These are phyloP conservation scores for Pollenia amentaria DNA, from an alignment of 2,888 invertebrate genomes.

Conservation along the genomic window DNA sequence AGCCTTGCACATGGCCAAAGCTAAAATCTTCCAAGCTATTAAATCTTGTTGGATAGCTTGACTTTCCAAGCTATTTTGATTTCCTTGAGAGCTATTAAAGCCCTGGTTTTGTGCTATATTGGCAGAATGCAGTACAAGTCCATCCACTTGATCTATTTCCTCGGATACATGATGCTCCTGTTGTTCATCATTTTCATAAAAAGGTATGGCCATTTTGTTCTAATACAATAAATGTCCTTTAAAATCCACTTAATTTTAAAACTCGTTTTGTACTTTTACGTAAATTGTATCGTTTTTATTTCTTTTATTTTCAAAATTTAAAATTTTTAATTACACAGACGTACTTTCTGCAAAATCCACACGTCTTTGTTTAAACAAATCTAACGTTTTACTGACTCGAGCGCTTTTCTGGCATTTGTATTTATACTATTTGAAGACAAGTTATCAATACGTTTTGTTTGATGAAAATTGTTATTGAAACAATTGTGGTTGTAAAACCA, in stretches of 20 bases:
- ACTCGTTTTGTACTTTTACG: constrained; percentile 66
- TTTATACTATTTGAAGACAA: constrained; percentile 66
- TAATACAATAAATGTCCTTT: constrained; percentile 19
- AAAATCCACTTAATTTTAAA: constrained; percentile 14
- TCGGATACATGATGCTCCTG: constrained; percentile 60
- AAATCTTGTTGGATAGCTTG: constrained; percentile 75
- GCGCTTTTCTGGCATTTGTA: constrained; percentile 35
- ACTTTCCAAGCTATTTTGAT: background rate
- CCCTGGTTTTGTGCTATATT: background rate
- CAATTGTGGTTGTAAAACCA: constrained; percentile 72
- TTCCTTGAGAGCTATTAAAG: background rate
- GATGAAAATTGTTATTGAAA: constrained; percentile 70
- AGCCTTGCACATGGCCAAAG: constrained; percentile 82
- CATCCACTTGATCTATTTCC: constrained; percentile 80
- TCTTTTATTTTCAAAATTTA: constrained; percentile 27
- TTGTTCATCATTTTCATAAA: constrained; percentile 79
- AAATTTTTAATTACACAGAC: constrained; percentile 20
- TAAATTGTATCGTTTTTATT: constrained; percentile 61
- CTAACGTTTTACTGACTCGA: constrained; percentile 61
- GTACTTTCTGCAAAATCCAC: background rate
- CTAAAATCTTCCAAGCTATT: constrained; percentile 82
- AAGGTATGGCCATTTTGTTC: constrained; percentile 82
- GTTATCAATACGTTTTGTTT: constrained; percentile 9
- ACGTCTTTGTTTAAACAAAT: constrained; percentile 54
- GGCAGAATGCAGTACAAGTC: constrained; percentile 72